Evolutionary conservation across 2,888 invertebrate genomes (phyloP).

Genomic region (Cyaniris semiargus): DNA sequence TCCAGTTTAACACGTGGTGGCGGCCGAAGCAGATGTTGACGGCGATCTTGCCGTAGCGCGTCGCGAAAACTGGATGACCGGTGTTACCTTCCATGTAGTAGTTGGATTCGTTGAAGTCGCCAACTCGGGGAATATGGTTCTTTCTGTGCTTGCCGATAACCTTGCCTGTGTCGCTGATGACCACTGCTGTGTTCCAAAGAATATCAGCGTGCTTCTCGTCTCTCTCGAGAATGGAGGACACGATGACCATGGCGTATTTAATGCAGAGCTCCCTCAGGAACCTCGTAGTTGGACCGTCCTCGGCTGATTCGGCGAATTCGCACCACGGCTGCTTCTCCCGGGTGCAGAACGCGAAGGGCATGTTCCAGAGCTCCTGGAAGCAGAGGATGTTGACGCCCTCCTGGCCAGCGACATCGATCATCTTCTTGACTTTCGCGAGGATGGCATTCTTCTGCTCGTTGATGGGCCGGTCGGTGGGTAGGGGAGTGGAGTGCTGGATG

Average conservation of each 20-base stretch:
- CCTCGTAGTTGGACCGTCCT: conserved; percentile 91
- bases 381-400: conserved; percentile 95
- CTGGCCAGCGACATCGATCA: conserved; percentile 90
- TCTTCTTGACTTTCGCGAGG: conserved; percentile 86
- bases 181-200: conserved; percentile 97
- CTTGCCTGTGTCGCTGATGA: conserved; percentile 93
- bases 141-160: conserved; percentile 98
- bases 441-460: conserved; percentile 90
- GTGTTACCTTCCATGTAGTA: conserved; percentile 98
- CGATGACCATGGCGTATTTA: conserved; percentile 94
- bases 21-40: conserved; percentile 99
- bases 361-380: conserved; percentile 98
- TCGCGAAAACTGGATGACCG: conserved; percentile 96
- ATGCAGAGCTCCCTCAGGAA: conserved; percentile 90
- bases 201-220: conserved; percentile 92
- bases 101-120: conserved; percentile 99
- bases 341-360: conserved; percentile 99
- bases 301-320: conserved; percentile 97
- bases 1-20: conserved; percentile 99
- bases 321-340: conserved; percentile 98
- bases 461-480: conserved; percentile 88
- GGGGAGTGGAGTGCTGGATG: conserved; percentile 92
- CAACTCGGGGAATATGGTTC: conserved; percentile 98
- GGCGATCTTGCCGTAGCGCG: conserved; percentile 92
- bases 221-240: conserved; percentile 97